phyloP scores from a whole-genome alignment of 2,888 invertebrate species.

The Apodemia mormo region DNA sequence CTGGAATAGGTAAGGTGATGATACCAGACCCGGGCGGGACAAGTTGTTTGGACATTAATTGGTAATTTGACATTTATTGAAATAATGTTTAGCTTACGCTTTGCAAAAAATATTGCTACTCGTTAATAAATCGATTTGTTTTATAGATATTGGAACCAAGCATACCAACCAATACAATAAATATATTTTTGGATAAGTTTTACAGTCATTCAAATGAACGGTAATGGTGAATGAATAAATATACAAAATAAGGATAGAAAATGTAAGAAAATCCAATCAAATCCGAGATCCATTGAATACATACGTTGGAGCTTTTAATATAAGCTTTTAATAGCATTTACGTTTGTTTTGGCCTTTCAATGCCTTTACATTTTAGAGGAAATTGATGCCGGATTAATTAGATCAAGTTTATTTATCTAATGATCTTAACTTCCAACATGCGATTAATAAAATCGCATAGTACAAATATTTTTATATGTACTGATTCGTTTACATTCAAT shows the following conservation, averaged over 20 bases:
- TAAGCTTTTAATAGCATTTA: slow-evolving; percentile 6
- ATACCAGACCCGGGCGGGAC: too few relatives aligned
- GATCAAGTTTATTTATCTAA: neutral
- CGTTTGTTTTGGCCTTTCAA: neutral
- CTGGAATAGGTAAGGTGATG: too few relatives aligned
- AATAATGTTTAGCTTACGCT: too few relatives aligned
- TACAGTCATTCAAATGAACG: neutral
- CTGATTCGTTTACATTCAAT: too few relatives aligned
- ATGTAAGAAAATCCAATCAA: neutral
- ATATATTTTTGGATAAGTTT: neutral
- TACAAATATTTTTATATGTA: too few relatives aligned
- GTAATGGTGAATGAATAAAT: neutral
- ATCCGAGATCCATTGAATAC: neutral
- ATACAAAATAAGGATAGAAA: neutral
- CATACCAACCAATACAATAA: too few relatives aligned
- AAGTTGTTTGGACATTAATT: too few relatives aligned
- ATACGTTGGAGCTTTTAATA: neutral
- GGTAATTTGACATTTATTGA: too few relatives aligned
- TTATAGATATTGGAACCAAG: too few relatives aligned
- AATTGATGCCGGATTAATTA: slow-evolving; percentile 7
- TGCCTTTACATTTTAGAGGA: slow-evolving; percentile 1
- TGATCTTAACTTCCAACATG: neutral
- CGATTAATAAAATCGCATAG: too few relatives aligned
- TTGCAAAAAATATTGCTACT: too few relatives aligned
- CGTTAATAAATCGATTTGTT: too few relatives aligned